Evolutionary conservation across 2,888 invertebrate genomes (phyloP).

Genomic region (Gymnosoma rotundatum): DNA sequence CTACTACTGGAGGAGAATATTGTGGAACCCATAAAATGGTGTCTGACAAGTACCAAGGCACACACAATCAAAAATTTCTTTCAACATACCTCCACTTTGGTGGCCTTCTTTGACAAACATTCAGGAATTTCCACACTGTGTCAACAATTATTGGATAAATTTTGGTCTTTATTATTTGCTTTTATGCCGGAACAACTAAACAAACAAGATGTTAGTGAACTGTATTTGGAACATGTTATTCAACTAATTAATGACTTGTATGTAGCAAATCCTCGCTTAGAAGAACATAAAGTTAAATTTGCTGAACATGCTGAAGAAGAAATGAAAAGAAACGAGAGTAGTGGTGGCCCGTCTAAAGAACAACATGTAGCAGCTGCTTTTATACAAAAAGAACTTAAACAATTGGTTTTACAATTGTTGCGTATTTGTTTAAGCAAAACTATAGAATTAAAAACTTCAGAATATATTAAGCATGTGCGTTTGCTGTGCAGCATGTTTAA

Average conservation of each 20-base stretch:
- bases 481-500: slow-evolving; percentile 85
- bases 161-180: slow-evolving; percentile 78
- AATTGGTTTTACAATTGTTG: slow-evolving; percentile 76
- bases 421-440: slow-evolving; percentile 84
- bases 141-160: slow-evolving; percentile 74
- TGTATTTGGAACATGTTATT: slow-evolving; percentile 80
- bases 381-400: slow-evolving; percentile 77
- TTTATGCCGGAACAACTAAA: slow-evolving; percentile 74
- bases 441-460: slow-evolving; percentile 81
- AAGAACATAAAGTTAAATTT: slow-evolving; percentile 84
- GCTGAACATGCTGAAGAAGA: slow-evolving; percentile 71
- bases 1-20: slow-evolving; percentile 76
- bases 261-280: slow-evolving; percentile 79
- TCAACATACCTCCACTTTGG: slow-evolving; percentile 83
- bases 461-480: slow-evolving; percentile 83
- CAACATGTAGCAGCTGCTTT: slow-evolving; percentile 72
- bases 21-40: slow-evolving; percentile 82
- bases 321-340: slow-evolving; percentile 16
- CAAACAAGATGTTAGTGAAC: slow-evolving; percentile 72
- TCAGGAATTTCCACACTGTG: slow-evolving; percentile 76
- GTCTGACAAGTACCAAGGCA: slow-evolving; percentile 80
- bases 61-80: slow-evolving; percentile 82
- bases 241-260: slow-evolving; percentile 82
- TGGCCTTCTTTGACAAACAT: slow-evolving; percentile 84
- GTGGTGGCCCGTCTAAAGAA: slow-evolving; percentile 12